Evolutionary conservation across 2,113 vertebrate species (phyloP).

Genomic region (Romanogobio albipinnatus): DNA sequence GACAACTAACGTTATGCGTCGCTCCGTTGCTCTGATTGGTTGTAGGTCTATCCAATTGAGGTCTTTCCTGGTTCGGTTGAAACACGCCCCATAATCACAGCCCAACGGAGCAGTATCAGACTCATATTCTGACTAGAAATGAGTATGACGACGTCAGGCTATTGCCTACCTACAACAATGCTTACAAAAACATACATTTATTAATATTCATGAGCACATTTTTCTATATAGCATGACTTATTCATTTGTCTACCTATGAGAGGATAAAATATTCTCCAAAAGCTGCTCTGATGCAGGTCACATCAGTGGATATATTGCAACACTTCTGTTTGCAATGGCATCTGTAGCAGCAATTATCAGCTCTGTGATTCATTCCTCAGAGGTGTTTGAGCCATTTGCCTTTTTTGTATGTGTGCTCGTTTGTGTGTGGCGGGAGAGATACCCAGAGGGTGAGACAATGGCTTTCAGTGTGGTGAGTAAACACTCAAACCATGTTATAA

Average conservation of each 20-base stretch:
- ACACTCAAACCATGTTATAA: conserved; percentile 7
- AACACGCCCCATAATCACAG: no score
- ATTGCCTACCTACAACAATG: no score
- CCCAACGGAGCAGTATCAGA: no score
- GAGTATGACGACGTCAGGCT: no score
- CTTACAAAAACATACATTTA: neutral
- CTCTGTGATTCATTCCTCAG: neutral
- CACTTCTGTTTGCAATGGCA: neutral
- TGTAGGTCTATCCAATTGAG: no score
- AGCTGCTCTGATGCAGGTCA: neutral
- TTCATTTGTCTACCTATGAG: conserved; percentile 4
- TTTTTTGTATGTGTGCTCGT: neutral
- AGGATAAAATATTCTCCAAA: neutral
- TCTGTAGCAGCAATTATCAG: conserved; percentile 22
- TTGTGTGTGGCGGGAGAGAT: neutral
- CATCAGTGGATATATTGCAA: neutral
- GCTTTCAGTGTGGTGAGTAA: neutral
- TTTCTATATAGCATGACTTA: neutral
- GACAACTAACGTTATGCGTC: no score
- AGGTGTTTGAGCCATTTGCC: neutral
- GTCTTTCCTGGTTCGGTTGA: no score
- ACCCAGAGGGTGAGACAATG: conserved; percentile 19
- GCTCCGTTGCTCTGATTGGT: no score
- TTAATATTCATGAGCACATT: neutral
- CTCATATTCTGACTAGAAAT: no score